phyloP scores from a whole-genome alignment of 1,140 invertebrate species.

The Brachionus plicatilis region DNA sequence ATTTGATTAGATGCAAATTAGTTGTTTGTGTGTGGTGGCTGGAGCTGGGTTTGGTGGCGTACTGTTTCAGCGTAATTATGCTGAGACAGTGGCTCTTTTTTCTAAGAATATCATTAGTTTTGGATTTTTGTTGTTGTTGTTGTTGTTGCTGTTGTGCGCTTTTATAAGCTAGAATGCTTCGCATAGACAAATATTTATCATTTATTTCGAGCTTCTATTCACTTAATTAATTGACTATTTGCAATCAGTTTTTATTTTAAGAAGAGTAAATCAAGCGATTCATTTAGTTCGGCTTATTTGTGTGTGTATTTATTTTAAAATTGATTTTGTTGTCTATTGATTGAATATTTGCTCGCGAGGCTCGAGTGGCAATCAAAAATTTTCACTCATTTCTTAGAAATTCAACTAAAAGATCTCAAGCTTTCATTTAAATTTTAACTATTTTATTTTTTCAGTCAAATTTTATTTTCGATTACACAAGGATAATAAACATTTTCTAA shows the following conservation, averaged over 20 bases:
- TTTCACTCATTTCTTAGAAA: not conserved
- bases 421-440: not conserved
- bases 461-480: no score
- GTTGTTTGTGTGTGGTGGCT: not conserved
- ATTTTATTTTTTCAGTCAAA: no score
- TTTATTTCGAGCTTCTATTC: not conserved
- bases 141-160: not conserved
- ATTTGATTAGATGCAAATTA: slow-evolving; percentile 31
- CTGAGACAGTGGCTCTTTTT: not conserved
- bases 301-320: not conserved
- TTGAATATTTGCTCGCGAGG: not conserved
- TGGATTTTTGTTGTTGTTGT: not conserved
- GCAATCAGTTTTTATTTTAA: not conserved
- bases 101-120: not conserved
- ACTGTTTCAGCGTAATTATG: slow-evolving; percentile 14
- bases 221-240: slow-evolving; percentile 33
- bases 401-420: no score
- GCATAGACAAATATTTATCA: slow-evolving; percentile 23
- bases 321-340: not conserved
- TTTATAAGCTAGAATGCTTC: not conserved
- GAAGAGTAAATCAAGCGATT: slow-evolving; percentile 22
- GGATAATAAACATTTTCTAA: no score
- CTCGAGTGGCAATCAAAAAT: not conserved
- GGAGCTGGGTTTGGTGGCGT: not conserved
- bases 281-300: not conserved